phyloP scores from a whole-genome alignment of 2,797 vertebrate species.

The Gadopsis marmoratus region DNA sequence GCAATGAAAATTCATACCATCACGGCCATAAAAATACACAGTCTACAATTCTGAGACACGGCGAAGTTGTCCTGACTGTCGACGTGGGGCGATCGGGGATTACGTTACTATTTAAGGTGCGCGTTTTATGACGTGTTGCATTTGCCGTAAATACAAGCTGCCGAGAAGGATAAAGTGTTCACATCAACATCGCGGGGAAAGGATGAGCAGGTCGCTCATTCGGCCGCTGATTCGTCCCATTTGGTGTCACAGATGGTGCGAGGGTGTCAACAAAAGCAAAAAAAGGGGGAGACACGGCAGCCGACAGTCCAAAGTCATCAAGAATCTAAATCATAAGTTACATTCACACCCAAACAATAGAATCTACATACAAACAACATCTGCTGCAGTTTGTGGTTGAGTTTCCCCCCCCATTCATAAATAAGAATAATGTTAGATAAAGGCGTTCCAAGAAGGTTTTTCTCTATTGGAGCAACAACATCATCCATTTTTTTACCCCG shows the following conservation, averaged over 20 bases:
- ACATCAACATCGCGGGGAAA: not conserved
- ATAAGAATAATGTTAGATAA: conserved; percentile 55
- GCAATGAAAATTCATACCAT: conserved; percentile 40
- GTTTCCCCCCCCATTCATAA: conserved; percentile 59
- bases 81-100: conserved; percentile 32
- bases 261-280: conserved; percentile 1
- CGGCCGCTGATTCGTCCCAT: conserved; percentile 24
- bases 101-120: conserved; percentile 47
- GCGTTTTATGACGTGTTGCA: conserved; percentile 20
- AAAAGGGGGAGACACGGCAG: conserved; percentile 5
- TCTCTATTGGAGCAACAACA: not conserved
- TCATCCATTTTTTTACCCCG: not conserved
- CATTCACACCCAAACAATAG: conserved; percentile 37
- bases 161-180: conserved; percentile 32
- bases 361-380: conserved; percentile 8
- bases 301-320: conserved; percentile 17
- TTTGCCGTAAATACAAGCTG: conserved; percentile 59
- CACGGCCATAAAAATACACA: conserved; percentile 60
- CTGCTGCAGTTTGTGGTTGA: conserved; percentile 38
- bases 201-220: not conserved
- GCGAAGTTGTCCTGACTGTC: conserved; percentile 28
- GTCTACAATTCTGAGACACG: conserved; percentile 61
- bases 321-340: conserved; percentile 57
- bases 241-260: conserved; percentile 21
- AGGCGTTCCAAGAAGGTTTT: conserved; percentile 25